Base-by-base conservation (phyloP, 2,888 invertebrate genomes). In the Gisinianus flammeolus region DNA sequence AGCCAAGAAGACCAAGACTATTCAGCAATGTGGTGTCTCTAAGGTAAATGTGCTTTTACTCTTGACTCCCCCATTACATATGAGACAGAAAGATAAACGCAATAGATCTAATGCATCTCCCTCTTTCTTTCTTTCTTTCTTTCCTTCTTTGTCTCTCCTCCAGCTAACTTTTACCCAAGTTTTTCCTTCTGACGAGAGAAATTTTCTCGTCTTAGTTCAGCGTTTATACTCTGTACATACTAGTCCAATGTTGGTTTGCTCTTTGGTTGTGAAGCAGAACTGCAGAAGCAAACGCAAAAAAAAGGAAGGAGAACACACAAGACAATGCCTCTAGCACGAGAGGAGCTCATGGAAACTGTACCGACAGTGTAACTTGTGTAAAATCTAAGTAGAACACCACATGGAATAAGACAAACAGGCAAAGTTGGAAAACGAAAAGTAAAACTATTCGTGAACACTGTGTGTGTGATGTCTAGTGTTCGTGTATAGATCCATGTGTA, bases 1-100 rank as follows among this genome's bases (percentile, higher is more conserved):
- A 26, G 26, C 26, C 12, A 12, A 12, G 62, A 12, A 2, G 44
- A 16, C 44, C 44, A 6, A 44, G 44, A 44, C 44, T 44, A 44
- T 19, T 44, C 44, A 44, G 44, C 44, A 44, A 44, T 44, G 44
- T 44, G 44, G 58, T 58, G 58, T 12, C 12, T 62, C 24, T 12
- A 62, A 62, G 62, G 62, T 62, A 26, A 62, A 62, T 62, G 62
- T 62, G 62, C 8, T 62, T 44, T 44, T 44, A 24, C 62, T 62
- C 62, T 62, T 67, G 19, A 28, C 28, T 70, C 70, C n/a, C 70
- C 30, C 52, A 35, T 44, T 70, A 33, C 67, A 31, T 33, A 67
- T 67, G 19, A 67, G 35, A 35, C 35, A 67, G 62, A 6, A 62
- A 62, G 62, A 62, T 68, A 68, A 68, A 68, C n/a, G 68, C 44